Conservation (phyloP, 1,140 invertebrate genomes). For the Gryon sp. region DNA sequence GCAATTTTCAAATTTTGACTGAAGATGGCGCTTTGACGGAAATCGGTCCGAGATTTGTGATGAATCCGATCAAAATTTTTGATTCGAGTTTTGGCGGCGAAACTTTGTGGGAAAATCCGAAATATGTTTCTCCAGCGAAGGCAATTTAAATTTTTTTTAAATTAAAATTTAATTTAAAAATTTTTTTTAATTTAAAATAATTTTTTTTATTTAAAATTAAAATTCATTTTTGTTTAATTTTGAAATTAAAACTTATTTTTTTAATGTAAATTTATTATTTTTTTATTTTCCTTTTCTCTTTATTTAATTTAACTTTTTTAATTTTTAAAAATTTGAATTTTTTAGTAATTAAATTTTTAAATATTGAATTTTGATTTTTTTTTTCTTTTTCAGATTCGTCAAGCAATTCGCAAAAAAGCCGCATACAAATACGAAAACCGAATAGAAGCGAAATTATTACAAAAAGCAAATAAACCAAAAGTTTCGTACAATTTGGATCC, state of each 20-base stretch:
- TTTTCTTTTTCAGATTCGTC: constrained; percentile 82
- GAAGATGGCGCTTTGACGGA: constrained; percentile 97
- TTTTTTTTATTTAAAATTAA: constrained; percentile 1
- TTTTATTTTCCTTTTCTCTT: no score
- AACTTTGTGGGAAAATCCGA: constrained; percentile 95
- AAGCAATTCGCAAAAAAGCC: constrained; percentile 84
- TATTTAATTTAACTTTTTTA: constrained; percentile 17
- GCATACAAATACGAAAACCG: constrained; percentile 88
- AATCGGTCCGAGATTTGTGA: constrained; percentile 97
- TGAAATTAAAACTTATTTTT: constrained; percentile 19
- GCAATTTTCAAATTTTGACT: constrained; percentile 98
- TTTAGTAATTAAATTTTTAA: no score
- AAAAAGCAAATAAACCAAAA: constrained; percentile 85
- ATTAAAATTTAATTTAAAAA: background rate
- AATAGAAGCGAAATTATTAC: constrained; percentile 88
- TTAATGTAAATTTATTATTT: constrained; percentile 8
- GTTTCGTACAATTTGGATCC: constrained; percentile 84
- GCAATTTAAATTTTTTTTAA: constrained; percentile 71
- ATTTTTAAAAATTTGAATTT: no score
- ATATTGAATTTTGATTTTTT: no score
- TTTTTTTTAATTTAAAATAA: constrained; percentile 7
- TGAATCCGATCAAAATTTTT: constrained; percentile 97
- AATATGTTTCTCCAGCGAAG: constrained; percentile 94
- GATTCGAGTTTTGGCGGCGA: constrained; percentile 95
- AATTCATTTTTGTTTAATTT: no score